Conservation (phyloP, 2,113 vertebrate genomes). For the Columbina picui region DNA sequence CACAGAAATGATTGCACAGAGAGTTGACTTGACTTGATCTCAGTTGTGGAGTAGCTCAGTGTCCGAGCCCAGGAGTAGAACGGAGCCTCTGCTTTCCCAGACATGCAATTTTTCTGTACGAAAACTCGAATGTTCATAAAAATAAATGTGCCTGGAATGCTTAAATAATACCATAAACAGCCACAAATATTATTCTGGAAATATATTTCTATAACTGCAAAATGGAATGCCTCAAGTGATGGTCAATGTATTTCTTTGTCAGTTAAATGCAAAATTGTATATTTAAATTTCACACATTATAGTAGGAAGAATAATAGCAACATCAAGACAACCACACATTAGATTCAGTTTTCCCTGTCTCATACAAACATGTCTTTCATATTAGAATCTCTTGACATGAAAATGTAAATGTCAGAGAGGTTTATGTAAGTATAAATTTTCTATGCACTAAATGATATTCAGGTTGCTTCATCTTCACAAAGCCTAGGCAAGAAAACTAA, state of each 20-base stretch:
- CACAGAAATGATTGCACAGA: background rate
- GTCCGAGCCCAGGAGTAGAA: background rate
- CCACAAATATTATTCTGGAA: background rate
- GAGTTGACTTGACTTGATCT: background rate
- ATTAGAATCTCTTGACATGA: background rate
- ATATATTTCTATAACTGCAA: background rate
- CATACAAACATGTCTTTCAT: background rate
- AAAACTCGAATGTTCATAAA: background rate
- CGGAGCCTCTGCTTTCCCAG: rapidly evolving
- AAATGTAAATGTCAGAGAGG: background rate
- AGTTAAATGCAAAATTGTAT: background rate
- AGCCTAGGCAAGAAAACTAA: background rate
- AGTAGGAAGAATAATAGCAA: background rate
- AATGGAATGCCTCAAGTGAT: background rate
- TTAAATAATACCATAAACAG: background rate
- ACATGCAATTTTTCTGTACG: background rate
- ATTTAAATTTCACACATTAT: background rate
- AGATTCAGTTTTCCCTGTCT: background rate
- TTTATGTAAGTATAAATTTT: background rate
- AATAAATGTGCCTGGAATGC: background rate
- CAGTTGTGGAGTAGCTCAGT: rapidly evolving
- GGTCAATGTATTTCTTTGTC: background rate
- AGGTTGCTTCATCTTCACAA: background rate
- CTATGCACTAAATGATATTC: background rate
- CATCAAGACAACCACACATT: background rate